Base-by-base conservation (phyloP, 2,888 invertebrate genomes). In the Euplexia lucipara region DNA sequence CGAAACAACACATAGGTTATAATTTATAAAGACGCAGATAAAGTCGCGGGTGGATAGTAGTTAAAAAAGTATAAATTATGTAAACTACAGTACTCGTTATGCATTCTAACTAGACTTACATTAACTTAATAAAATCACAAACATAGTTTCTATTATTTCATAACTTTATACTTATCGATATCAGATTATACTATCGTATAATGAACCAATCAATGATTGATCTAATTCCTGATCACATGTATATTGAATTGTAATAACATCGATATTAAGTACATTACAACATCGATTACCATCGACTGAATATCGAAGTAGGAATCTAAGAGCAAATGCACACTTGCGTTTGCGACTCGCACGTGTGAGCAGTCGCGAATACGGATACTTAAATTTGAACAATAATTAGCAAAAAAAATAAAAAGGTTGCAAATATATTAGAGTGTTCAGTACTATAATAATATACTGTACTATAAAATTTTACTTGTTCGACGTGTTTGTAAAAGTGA, bases 181-280 rank as follows among this genome's bases (percentile, higher is more conserved):
- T 37, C 7, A 2, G 34, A 74, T 63, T 41, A 64, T 32, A 53
- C 18, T 47, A 48, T 70, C 32, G 30, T 57, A 47, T 63, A 73
- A 44, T 63, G 59, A 67, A 63, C 51, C 48, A 63, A 61, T 64
- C 57, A 39, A 44, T 69, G 52, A 72, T 75, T 64, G 66, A 66
- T 61, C 44, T 42, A 59, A 75, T 65, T 65, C 53, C 45, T 48
- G 61, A 45, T 74, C 70, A 41, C 35, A 62, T 62, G 51, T 63
- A 60, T 52, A 62, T 65, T 65, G 47, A 64, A 70, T 64, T 41
- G 56, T 57, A 63, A 60, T 64, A 74, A 48, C 37, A 71, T 61
- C 44, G 63, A 53, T 67, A 69, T 59, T 54, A 45, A 39, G 45
- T 66, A 69, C 44, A 47, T 45, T 44, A 62, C 41, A 47, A 32